These are phyloP conservation scores for Euglossa dilemma DNA, from an alignment of 1,140 invertebrate genomes.

Conservation along the genomic window DNA sequence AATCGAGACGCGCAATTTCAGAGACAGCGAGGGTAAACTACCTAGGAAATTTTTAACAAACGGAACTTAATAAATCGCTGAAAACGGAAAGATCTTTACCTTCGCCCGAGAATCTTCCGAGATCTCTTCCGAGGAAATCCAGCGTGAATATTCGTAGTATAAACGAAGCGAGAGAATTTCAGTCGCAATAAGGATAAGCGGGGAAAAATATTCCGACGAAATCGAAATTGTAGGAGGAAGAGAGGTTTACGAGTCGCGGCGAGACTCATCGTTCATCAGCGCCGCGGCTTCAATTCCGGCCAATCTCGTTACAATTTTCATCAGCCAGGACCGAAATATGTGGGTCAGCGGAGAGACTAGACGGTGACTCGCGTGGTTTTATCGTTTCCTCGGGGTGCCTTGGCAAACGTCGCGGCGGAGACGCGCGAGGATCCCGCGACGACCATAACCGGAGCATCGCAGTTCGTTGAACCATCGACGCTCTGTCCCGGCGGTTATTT, in stretches of 20 bases:
- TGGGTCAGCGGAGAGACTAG: neutral
- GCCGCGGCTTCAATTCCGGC: neutral
- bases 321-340: neutral
- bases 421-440: constrained; percentile 2
- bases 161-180: too few relatives aligned
- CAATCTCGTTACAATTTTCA: constrained; percentile 11
- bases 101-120: too few relatives aligned
- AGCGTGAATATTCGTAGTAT: too few relatives aligned
- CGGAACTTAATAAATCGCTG: too few relatives aligned
- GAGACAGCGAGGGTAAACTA: too few relatives aligned
- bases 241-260: neutral
- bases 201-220: too few relatives aligned
- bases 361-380: neutral
- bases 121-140: too few relatives aligned
- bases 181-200: too few relatives aligned
- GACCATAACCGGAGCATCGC: constrained; percentile 12
- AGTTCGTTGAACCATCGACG: neutral
- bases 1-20: too few relatives aligned
- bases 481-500: constrained; percentile 5
- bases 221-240: too few relatives aligned
- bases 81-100: too few relatives aligned
- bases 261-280: neutral
- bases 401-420: neutral
- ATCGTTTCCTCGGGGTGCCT: neutral
- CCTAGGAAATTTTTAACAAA: too few relatives aligned